Evolutionary conservation across 1,140 invertebrate genomes (phyloP), one percentile per base, ranked within the genome.

Genomic region (Hyles vespertilio): DNA sequence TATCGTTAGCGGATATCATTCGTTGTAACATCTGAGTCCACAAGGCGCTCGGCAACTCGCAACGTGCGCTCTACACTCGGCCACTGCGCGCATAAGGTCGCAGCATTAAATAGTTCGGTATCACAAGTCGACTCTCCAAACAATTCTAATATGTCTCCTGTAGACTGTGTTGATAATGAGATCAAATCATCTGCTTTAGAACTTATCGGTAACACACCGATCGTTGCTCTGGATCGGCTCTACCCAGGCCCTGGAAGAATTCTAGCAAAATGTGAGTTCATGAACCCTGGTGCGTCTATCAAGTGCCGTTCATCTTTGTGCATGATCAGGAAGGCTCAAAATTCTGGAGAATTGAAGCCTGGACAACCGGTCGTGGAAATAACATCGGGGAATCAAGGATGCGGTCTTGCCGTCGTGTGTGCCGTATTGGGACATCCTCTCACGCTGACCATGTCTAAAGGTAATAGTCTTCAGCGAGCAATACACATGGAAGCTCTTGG

Each of bases 401-500:
- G 83, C 44, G 83, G 83, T 33, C 71, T 86, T 3, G 83, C 84
- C 8, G 77, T 88, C 2, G 84, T 87, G 3, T 86, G 83, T 56
- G 79, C 85, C n/a, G 79, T 88, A 10, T 56, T 82, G 8, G 74
- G 73, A 6, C 81, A 88, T 56, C 83, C 80, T 4, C 68, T 86
- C 3, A 88, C 80, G 1, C 55, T 88, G 5, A 71, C 77, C 6
- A 88, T 86, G 81, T 86, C 85, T 5, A 72, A 77, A 56, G 85
- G 85, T 5, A 88, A 88, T 59, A 88, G 85, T 53, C 69, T 61
- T 3, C 85, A 88, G 48, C 65, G 85, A 59, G 83, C 81, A 2
- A 72, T 88, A 44, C 85, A 88, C 52, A 85, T 86, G 80, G 80
- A 88, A 64, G 85, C 85, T 12, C 72, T 86, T 5, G 85, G 83